These are phyloP conservation scores for Plodia interpunctella DNA, from an alignment of 1,140 invertebrate genomes.

Conservation along the genomic window DNA sequence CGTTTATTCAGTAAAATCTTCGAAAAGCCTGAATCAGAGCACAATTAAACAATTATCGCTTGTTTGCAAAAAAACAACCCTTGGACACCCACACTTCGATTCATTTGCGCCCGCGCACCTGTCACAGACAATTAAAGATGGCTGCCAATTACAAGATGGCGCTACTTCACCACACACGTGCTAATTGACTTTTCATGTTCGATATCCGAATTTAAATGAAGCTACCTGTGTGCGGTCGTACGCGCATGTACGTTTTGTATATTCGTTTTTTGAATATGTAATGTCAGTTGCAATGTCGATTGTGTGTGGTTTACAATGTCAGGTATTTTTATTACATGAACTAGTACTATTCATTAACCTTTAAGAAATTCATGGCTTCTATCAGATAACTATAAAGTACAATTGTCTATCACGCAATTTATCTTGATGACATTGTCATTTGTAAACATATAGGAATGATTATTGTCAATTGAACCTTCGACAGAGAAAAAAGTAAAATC, in stretches of 20 bases:
- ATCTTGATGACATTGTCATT: too few relatives aligned
- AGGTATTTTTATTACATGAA: neutral
- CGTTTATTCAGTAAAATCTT: neutral
- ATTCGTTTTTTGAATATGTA: slow-evolving; percentile 5
- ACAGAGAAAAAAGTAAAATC: too few relatives aligned
- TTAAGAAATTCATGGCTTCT: neutral
- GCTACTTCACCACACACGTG: slow-evolving; percentile 29
- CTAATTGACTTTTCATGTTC: slow-evolving; percentile 71
- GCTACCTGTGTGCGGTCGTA: slow-evolving; percentile 28
- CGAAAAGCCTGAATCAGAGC: neutral
- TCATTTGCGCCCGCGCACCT: slow-evolving; percentile 46
- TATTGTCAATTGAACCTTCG: too few relatives aligned
- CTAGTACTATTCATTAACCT: slow-evolving; percentile 2
- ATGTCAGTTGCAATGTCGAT: slow-evolving; percentile 2
- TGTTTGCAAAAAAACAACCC: slow-evolving; percentile 1
- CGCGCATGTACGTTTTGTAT: neutral
- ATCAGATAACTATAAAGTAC: too few relatives aligned
- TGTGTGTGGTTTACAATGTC: neutral
- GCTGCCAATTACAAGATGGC: slow-evolving; percentile 33
- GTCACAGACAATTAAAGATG: slow-evolving; percentile 50
- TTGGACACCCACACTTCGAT: slow-evolving; percentile 35
- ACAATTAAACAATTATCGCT: slow-evolving; percentile 4
- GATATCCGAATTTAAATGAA: slow-evolving; percentile 41
- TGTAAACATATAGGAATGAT: too few relatives aligned
- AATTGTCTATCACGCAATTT: neutral